Conservation (phyloP, 2,888 invertebrate genomes). For the Tetranychus piercei region DNA sequence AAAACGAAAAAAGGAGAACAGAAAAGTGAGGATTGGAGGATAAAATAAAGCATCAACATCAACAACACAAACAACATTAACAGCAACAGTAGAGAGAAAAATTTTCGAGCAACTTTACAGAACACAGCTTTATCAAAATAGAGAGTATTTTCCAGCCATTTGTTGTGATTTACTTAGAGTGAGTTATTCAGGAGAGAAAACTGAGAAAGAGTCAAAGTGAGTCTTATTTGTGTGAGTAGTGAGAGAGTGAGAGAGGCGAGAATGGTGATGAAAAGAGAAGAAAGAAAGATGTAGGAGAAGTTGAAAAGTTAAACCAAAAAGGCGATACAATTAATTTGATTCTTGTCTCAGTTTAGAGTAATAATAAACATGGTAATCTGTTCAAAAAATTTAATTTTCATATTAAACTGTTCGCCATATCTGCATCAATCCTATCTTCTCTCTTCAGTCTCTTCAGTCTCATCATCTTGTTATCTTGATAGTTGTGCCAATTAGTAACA, state of each 20-base stretch:
- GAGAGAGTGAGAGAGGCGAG: background rate
- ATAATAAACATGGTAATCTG: background rate
- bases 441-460: no score
- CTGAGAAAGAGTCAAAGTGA: background rate
- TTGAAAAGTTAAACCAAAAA: background rate
- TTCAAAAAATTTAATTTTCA: no score
- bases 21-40: background rate
- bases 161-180: background rate
- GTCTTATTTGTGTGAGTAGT: background rate
- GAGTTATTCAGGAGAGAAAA: background rate
- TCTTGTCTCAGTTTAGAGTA: background rate
- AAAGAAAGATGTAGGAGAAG: background rate
- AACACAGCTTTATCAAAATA: background rate
- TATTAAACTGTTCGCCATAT: no score
- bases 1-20: background rate
- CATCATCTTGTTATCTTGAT: no score
- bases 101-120: background rate
- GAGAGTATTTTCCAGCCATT: background rate
- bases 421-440: no score
- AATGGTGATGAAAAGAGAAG: background rate
- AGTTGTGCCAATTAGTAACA: no score
- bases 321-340: background rate
- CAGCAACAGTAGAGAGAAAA: background rate
- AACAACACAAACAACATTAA: background rate
- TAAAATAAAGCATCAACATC: background rate